Conservation (phyloP, 2,797 vertebrate species). For the Moxostoma hubbsi region DNA sequence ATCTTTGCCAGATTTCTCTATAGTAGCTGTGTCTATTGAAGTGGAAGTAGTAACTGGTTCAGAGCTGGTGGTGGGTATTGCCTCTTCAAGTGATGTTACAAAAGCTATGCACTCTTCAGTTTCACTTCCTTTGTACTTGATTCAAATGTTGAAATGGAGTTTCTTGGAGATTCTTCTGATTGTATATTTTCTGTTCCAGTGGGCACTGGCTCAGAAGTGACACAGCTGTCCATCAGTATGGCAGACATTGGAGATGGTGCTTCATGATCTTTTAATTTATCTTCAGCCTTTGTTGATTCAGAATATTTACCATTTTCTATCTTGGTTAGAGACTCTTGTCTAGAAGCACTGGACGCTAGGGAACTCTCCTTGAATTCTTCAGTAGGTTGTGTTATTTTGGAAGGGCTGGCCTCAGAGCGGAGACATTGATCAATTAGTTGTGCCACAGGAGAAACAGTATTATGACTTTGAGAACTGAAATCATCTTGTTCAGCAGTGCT, state of each 20-base stretch:
- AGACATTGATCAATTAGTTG: neutral
- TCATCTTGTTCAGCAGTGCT: conserved; percentile 8
- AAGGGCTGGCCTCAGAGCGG: neutral
- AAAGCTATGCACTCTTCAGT: conserved; percentile 52
- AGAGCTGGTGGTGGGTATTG: neutral
- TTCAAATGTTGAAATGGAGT: conserved; percentile 21
- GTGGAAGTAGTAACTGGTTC: conserved; percentile 42
- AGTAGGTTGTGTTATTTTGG: conserved; percentile 9
- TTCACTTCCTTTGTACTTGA: neutral
- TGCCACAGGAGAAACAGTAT: conserved; percentile 36
- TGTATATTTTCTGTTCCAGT: conserved; percentile 27
- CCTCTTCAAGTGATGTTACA: conserved; percentile 54
- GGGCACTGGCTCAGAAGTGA: conserved; percentile 46
- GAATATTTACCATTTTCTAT: neutral
- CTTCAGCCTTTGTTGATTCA: conserved; percentile 27
- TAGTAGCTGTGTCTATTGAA: conserved; percentile 62
- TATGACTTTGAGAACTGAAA: neutral
- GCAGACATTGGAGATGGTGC: neutral
- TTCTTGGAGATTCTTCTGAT: conserved; percentile 31
- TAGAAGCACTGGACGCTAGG: neutral
- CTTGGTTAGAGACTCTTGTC: neutral
- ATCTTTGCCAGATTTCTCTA: conserved; percentile 70
- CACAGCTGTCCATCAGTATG: neutral
- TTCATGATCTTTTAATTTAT: conserved; percentile 3
- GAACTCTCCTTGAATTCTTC: conserved; percentile 1